Evolutionary conservation across 2,888 invertebrate species (phyloP).

Genomic region (Bibio marci): DNA sequence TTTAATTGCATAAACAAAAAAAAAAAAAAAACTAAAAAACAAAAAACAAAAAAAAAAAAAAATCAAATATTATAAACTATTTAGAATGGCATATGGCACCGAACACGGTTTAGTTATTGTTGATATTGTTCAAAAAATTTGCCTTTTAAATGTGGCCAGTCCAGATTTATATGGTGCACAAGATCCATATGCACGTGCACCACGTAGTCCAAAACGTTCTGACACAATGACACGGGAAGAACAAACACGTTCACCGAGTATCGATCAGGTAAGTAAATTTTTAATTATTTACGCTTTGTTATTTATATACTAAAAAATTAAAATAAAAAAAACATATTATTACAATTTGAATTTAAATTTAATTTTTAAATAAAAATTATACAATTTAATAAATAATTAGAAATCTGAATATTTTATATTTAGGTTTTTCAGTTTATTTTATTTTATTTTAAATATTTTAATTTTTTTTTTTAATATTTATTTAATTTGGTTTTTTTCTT

Average conservation of each 20-base stretch:
- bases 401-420: too few relatives aligned
- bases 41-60: too few relatives aligned
- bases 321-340: too few relatives aligned
- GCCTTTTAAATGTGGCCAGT: constrained; percentile 75
- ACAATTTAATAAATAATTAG: too few relatives aligned
- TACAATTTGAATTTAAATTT: too few relatives aligned
- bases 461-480: constrained; percentile 1
- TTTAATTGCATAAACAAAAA: too few relatives aligned
- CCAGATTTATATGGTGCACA: constrained; percentile 80
- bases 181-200: constrained; percentile 70
- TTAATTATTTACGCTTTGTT: too few relatives aligned
- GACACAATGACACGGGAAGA: constrained; percentile 26
- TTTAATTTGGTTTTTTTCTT: constrained; percentile 3
- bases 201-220: constrained; percentile 53
- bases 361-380: too few relatives aligned
- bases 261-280: constrained; percentile 81
- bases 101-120: constrained; percentile 90
- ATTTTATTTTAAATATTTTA: background rate
- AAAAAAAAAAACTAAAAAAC: too few relatives aligned
- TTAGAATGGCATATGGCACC: constrained; percentile 92
- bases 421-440: too few relatives aligned
- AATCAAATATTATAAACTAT: background rate
- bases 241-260: constrained; percentile 67
- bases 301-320: too few relatives aligned
- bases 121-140: constrained; percentile 81